These are phyloP conservation scores for Meiosimyza platycephala DNA, from an alignment of 2,888 invertebrate genomes.

Conservation along the genomic window DNA sequence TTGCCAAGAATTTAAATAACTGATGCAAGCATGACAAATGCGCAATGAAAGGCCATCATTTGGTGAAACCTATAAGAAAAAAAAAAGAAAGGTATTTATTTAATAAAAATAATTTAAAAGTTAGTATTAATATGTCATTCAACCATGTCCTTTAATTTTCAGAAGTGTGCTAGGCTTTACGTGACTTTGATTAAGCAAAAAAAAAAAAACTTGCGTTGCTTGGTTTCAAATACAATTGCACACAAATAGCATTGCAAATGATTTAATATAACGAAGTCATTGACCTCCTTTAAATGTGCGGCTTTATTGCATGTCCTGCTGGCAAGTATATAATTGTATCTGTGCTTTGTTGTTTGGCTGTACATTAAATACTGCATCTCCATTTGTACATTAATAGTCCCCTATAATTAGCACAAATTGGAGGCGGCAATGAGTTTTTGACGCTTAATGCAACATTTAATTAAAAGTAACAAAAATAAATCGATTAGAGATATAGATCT, in stretches of 20 bases:
- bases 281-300: slow-evolving; percentile 18
- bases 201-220: slow-evolving; percentile 29
- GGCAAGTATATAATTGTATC: not conserved
- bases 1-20: slow-evolving; percentile 68
- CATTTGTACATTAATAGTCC: too few relatives aligned
- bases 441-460: too few relatives aligned
- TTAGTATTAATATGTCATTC: not conserved
- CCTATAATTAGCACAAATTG: too few relatives aligned
- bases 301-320: not conserved
- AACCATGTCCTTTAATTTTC: not conserved
- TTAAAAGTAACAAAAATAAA: too few relatives aligned
- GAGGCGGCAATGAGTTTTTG: too few relatives aligned
- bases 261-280: slow-evolving; percentile 13
- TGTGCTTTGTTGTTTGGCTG: not conserved
- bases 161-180: too few relatives aligned
- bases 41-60: slow-evolving; percentile 64
- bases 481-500: too few relatives aligned
- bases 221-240: not conserved
- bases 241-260: too few relatives aligned
- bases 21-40: slow-evolving; percentile 67
- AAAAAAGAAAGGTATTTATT: slow-evolving; percentile 9
- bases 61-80: slow-evolving; percentile 56
- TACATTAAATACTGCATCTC: too few relatives aligned
- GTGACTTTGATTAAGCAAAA: not conserved
- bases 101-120: not conserved